A percentile compares a stretch with the other conserved stretches of the same genome.
Conservation (phyloP, 2,888 invertebrate genomes). For the Macaria notata region DNA sequence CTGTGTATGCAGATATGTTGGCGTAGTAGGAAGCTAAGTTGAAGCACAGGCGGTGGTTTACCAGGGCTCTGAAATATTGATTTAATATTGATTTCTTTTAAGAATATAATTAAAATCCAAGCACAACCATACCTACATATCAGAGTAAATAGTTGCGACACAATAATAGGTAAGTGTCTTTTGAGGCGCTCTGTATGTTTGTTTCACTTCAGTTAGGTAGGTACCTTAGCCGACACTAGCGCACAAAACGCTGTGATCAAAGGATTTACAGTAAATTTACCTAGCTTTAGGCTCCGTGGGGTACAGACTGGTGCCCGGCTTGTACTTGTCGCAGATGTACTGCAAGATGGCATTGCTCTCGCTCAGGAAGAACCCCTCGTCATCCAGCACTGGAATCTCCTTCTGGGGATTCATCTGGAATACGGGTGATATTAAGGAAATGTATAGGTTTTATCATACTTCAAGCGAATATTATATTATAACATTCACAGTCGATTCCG, state of each 20-base stretch:
- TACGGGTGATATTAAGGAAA: not conserved
- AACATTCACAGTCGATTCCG: too few species aligned
- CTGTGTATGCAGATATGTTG: conserved; percentile 85
- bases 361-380: conserved; percentile 88
- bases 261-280: conserved; percentile 33
- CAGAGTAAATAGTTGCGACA: too few species aligned
- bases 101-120: too few species aligned
- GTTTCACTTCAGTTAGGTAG: too few species aligned
- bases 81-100: too few species aligned
- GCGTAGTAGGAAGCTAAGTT: conserved; percentile 89
- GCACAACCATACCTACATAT: too few species aligned
- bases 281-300: conserved; percentile 85
- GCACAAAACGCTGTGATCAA: too few species aligned
- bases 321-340: conserved; percentile 90
- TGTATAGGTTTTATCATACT: too few species aligned
- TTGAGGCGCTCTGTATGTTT: too few species aligned
- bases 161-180: too few species aligned
- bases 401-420: conserved; percentile 89
- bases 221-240: too few species aligned
- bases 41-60: conserved; percentile 91
- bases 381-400: conserved; percentile 90
- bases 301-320: conserved; percentile 84
- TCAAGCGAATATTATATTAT: too few species aligned
- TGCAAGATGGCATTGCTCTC: conserved; percentile 87
- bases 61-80: conserved; percentile 81